phyloP scores from a whole-genome alignment of 1,140 invertebrate species.

The Ceratoteleas bidentatus region DNA sequence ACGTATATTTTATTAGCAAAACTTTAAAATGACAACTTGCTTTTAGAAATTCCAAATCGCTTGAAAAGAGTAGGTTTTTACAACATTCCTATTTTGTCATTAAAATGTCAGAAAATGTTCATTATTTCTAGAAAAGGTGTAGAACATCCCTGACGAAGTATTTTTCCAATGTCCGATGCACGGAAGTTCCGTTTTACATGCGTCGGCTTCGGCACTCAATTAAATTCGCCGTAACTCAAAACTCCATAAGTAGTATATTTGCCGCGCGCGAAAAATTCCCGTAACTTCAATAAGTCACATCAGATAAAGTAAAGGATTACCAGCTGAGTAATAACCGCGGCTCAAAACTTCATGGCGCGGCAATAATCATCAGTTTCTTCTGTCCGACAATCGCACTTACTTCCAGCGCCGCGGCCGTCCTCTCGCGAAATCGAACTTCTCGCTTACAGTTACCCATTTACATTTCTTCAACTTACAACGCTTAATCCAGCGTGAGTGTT shows the following conservation, averaged over 20 bases:
- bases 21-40: neutral
- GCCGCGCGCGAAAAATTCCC: slow-evolving; percentile 1
- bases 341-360: slow-evolving; percentile 12
- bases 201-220: neutral
- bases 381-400: slow-evolving; percentile 14
- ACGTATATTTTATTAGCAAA: too few species aligned
- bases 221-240: slow-evolving; percentile 3
- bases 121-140: too few species aligned
- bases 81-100: too few species aligned
- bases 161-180: too few species aligned
- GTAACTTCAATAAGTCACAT: slow-evolving; percentile 26
- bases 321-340: slow-evolving; percentile 10
- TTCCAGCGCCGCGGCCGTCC: neutral
- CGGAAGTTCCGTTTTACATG: neutral
- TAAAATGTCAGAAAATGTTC: too few species aligned
- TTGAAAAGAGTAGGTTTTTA: neutral
- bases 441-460: slow-evolving; percentile 1
- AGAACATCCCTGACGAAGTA: too few species aligned
- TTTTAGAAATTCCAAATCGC: neutral
- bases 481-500: neutral
- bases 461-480: neutral
- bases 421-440: slow-evolving; percentile 1
- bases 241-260: slow-evolving; percentile 5
- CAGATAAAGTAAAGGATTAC: slow-evolving; percentile 17
- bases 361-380: slow-evolving; percentile 26